Conservation (phyloP, 2,888 invertebrate genomes). For the Melanotus villosus region DNA sequence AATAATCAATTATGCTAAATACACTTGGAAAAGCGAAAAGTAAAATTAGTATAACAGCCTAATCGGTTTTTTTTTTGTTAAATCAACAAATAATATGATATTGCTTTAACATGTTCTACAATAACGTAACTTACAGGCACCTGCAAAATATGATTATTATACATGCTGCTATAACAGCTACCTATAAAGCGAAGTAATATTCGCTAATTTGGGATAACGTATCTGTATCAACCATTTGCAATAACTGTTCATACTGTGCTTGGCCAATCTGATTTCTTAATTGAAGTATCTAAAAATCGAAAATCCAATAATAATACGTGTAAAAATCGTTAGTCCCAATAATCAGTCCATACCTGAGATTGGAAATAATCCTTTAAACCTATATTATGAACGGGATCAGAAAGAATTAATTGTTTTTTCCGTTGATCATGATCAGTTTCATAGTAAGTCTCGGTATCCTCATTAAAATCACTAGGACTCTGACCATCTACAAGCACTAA, state of each 20-base stretch:
- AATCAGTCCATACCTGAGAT: constrained; percentile 72
- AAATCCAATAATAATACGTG: not conserved
- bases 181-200: constrained; percentile 72
- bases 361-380: constrained; percentile 81
- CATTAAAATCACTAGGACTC: constrained; percentile 69
- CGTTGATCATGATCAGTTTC: constrained; percentile 84
- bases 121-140: constrained; percentile 25
- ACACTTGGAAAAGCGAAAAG: constrained; percentile 9
- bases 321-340: not conserved
- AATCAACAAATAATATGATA: constrained; percentile 19
- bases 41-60: constrained; percentile 21
- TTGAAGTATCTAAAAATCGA: constrained; percentile 74
- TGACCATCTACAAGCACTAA: constrained; percentile 63
- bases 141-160: constrained; percentile 14
- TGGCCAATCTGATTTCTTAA: constrained; percentile 83
- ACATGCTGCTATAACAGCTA: not conserved
- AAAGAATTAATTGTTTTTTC: constrained; percentile 76
- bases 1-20: constrained; percentile 24
- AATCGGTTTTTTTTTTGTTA: constrained; percentile 8
- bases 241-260: constrained; percentile 81
- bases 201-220: constrained; percentile 80
- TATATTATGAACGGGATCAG: constrained; percentile 87
- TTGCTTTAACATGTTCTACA: constrained; percentile 22
- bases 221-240: constrained; percentile 81
- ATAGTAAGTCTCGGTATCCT: constrained; percentile 73